Evolutionary conservation across 2,113 vertebrate species (phyloP).

Genomic region (Aleadryas rufinucha): DNA sequence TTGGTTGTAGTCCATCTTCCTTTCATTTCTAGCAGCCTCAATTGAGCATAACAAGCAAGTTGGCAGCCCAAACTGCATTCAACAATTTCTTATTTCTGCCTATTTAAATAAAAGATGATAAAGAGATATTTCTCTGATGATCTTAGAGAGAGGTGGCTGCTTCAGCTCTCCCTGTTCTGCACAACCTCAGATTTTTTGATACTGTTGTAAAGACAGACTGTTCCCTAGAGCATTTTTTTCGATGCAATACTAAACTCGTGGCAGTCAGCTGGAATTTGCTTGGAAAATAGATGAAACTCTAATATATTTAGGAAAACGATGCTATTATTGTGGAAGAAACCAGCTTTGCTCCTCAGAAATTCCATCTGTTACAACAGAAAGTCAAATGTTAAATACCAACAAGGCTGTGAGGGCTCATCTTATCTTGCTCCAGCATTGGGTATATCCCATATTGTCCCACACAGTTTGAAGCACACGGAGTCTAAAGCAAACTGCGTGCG

Average conservation of each 20-base stretch:
- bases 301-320: neutral
- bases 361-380: slow-evolving; percentile 69
- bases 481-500: neutral
- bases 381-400: slow-evolving; percentile 37
- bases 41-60: slow-evolving; percentile 62
- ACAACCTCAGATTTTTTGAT: slow-evolving; percentile 31
- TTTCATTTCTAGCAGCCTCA: slow-evolving; percentile 69
- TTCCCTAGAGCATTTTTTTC: slow-evolving; percentile 36
- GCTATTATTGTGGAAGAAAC: neutral
- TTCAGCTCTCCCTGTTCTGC: slow-evolving; percentile 13
- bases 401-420: neutral
- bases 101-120: slow-evolving; percentile 65
- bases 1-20: slow-evolving; percentile 72
- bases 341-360: slow-evolving; percentile 30
- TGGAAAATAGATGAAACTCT: neutral
- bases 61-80: slow-evolving; percentile 60
- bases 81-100: slow-evolving; percentile 63
- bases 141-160: slow-evolving; percentile 28
- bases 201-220: slow-evolving; percentile 35
- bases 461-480: neutral
- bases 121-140: slow-evolving; percentile 55
- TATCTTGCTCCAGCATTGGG: neutral
- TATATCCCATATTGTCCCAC: neutral
- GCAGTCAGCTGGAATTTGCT: slow-evolving; percentile 22
- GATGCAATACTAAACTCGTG: neutral